phyloP scores from a whole-genome alignment of 1,140 invertebrate species.

The Leucophenga varia region DNA sequence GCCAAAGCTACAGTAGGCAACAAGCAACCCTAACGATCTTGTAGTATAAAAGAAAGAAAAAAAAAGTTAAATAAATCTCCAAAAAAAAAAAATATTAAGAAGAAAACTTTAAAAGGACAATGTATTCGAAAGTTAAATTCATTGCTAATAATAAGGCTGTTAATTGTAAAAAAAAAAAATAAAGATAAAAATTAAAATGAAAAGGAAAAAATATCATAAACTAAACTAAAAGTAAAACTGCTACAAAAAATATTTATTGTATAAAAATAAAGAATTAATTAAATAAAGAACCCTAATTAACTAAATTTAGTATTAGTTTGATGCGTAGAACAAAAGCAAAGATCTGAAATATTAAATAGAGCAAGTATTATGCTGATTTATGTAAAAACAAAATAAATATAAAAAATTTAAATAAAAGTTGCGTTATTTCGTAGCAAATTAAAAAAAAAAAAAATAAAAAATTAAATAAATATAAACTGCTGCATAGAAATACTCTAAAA shows the following conservation, averaged over 20 bases:
- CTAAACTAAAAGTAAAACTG: slow-evolving; percentile 8
- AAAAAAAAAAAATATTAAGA: slow-evolving; percentile 8
- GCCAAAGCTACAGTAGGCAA: neutral
- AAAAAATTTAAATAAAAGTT: too few relatives aligned
- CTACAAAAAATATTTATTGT: slow-evolving; percentile 11
- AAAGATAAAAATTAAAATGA: too few relatives aligned
- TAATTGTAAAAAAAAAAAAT: slow-evolving; percentile 55
- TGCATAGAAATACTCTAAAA: too few relatives aligned
- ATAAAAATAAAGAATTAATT: slow-evolving; percentile 17
- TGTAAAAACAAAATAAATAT: too few relatives aligned
- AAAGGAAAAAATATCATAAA: slow-evolving; percentile 36
- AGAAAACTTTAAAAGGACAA: slow-evolving; percentile 26
- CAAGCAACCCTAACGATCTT: neutral
- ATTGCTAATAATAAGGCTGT: slow-evolving; percentile 55
- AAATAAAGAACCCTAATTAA: slow-evolving; percentile 25
- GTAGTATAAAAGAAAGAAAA: slow-evolving; percentile 14
- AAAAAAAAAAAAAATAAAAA: too few relatives aligned
- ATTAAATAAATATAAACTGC: too few relatives aligned
- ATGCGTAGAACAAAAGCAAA: too few relatives aligned
- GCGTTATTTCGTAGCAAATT: too few relatives aligned
- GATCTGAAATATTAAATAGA: too few relatives aligned
- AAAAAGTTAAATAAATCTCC: slow-evolving; percentile 26
- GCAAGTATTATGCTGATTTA: too few relatives aligned
- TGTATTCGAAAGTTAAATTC: too few relatives aligned
- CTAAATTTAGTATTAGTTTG: slow-evolving; percentile 43